Base-by-base conservation (phyloP, 2,797 vertebrate species). In the Eulemur coronatus region DNA sequence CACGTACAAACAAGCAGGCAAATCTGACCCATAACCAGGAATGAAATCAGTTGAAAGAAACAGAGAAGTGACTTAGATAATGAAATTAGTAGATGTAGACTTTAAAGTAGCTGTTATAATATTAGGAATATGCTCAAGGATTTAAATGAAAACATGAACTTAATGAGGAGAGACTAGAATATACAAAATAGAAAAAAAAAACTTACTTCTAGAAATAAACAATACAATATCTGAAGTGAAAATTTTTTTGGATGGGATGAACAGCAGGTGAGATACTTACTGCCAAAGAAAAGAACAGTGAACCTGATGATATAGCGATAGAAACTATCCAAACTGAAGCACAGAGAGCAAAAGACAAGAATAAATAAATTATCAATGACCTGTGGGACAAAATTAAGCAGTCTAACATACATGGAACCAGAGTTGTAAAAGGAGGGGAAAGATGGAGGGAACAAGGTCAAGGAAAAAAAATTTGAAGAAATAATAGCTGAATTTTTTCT, bases 131-230 rank as follows among this genome's bases (percentile, higher is more conserved):
- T 89, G 8, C 43, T 41, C 8, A 96, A 84, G 8, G n/a, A 73
- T 89, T 92, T 96, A 90, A 75, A 50, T 52, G 41, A 69, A 92
- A 90, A 67, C 18, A 65, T 69, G 14, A 75, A 94, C 28, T 92
- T 92, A 91, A 70, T 55, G 67, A 96, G 55, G 46, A 89, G 10
- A 63, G 35, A 94, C 38, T 59, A 80, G 33, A 84, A 50, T 89
- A 79, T 92, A 43, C 87, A 79, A 92, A 89, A 73, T 50, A 95
- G 35, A 82, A 33, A 67, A 55, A 78, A 41, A 5, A 75, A 73
- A n/a, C 78, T 57, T 18, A 57, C 13, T 96, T 81, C 24, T 82
- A 72, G 63, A 91, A 26, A 65, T 75, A 90, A 86, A 61, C 20
- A 72, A 20, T 76, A 20, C 17, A 73, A 13, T 92, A 41, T 41